These are phyloP conservation scores for Pristionchus japonicus DNA, from an alignment of 2,888 invertebrate species.

Conservation along the genomic window DNA sequence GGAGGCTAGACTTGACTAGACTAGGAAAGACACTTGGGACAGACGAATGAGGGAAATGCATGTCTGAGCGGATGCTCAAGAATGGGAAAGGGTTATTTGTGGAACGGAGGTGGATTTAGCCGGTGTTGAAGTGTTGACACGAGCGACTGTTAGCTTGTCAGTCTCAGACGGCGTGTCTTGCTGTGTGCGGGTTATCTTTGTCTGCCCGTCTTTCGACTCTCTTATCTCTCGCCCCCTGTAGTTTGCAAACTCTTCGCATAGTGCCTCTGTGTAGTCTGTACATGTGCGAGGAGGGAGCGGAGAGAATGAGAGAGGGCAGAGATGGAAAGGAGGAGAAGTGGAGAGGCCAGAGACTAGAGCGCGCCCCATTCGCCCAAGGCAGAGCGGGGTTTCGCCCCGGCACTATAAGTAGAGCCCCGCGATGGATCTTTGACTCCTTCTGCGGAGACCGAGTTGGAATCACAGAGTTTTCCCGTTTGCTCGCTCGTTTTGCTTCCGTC, in stretches of 20 bases:
- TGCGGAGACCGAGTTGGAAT: background rate
- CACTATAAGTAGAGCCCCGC: background rate
- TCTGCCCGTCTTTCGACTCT: background rate
- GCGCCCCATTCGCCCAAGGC: background rate
- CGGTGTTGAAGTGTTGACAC: background rate
- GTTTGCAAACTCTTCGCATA: background rate
- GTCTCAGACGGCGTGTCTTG: background rate
- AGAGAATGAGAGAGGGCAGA: background rate
- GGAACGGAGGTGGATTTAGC: background rate
- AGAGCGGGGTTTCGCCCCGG: background rate
- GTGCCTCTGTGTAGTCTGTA: background rate
- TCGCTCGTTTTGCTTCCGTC: background rate
- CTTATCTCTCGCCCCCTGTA: background rate
- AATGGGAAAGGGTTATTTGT: background rate
- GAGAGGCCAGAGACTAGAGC: conserved; percentile 6
- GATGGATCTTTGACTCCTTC: background rate
- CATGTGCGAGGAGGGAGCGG: background rate
- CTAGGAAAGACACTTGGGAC: background rate
- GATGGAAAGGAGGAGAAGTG: background rate
- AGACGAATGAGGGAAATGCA: background rate
- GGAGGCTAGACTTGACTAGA: background rate
- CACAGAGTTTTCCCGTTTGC: background rate
- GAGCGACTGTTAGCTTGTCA: background rate
- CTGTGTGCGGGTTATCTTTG: background rate
- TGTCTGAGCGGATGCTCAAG: background rate